A percentile compares a stretch with the other conserved stretches of the same genome.
Conservation (phyloP, 2,888 invertebrate species). For the Lottia gigantea region DNA sequence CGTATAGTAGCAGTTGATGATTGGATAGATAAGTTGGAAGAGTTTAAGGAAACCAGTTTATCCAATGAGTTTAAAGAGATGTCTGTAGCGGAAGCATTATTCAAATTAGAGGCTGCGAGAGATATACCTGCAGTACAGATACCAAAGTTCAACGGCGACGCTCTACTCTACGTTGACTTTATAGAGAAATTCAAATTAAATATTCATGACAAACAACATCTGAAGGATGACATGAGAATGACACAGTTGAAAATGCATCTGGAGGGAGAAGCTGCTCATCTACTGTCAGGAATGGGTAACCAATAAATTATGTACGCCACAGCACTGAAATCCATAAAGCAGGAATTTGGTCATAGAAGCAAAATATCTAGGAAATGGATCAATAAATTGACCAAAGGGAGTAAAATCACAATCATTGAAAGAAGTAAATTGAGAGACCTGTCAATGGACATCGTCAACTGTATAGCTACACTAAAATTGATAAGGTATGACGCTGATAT, state of each 20-base stretch:
- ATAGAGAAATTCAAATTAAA: conserved; percentile 18
- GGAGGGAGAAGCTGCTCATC: conserved; percentile 7
- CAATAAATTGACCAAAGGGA: conserved; percentile 13
- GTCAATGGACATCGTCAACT: conserved; percentile 17
- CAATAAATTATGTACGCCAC: conserved; percentile 16
- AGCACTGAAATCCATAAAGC: conserved; percentile 20
- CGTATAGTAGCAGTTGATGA: background rate
- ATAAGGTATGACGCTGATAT: background rate
- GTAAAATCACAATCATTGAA: conserved; percentile 8
- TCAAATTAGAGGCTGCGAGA: background rate
- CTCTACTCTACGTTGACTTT: conserved; percentile 18
- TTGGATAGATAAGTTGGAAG: background rate
- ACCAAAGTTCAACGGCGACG: conserved; percentile 18
- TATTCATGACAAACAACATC: conserved; percentile 19
- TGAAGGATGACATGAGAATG: conserved; percentile 21
- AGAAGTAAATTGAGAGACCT: conserved; percentile 11
- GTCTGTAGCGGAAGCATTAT: conserved; percentile 12
- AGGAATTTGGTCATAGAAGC: conserved; percentile 19
- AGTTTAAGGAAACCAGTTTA: conserved; percentile 8
- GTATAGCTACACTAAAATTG: conserved; percentile 14
- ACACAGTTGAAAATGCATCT: conserved; percentile 16
- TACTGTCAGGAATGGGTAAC: conserved; percentile 12
- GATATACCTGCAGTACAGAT: conserved; percentile 8
- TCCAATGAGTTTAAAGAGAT: background rate
- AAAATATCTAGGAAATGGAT: conserved; percentile 20